phyloP scores from a whole-genome alignment of 2,797 vertebrate species.

The Prionace glauca region DNA sequence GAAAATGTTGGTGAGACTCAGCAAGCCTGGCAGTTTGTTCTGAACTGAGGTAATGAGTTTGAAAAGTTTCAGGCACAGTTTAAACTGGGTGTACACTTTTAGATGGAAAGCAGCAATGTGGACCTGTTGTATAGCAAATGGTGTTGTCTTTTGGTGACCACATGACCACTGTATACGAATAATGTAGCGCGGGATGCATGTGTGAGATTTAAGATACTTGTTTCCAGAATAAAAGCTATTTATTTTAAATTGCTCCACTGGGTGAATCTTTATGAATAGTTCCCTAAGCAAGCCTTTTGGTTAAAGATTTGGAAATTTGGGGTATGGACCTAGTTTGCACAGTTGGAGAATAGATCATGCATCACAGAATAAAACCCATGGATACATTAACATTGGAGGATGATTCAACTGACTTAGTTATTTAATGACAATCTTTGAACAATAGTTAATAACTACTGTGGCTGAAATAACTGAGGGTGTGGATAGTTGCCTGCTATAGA shows the following conservation, averaged over 20 bases:
- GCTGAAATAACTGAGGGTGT: not conserved
- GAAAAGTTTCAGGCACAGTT: too few species aligned
- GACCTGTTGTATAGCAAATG: not conserved
- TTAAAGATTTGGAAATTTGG: not conserved
- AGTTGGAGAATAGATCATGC: too few species aligned
- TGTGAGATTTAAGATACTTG: not conserved
- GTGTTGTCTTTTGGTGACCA: not conserved
- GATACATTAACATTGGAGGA: not conserved
- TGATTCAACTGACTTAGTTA: not conserved
- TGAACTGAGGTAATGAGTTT: too few species aligned
- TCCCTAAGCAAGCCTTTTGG: not conserved
- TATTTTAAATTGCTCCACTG: not conserved
- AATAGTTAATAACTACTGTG: too few species aligned
- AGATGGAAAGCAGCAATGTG: too few species aligned
- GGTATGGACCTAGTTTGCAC: not conserved
- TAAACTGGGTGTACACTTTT: too few species aligned
- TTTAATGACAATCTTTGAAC: not conserved
- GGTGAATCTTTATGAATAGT: not conserved
- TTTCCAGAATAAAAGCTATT: not conserved
- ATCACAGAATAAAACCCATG: too few species aligned
- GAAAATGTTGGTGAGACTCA: too few species aligned
- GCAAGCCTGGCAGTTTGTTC: too few species aligned
- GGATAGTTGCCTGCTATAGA: not conserved
- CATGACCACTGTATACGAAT: not conserved
- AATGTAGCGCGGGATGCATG: not conserved